A percentile compares a stretch with the other conserved stretches of the same genome.
These are phyloP conservation scores for Trachelipus rathkii DNA, from an alignment of 1,140 invertebrate genomes.

Conservation along the genomic window DNA sequence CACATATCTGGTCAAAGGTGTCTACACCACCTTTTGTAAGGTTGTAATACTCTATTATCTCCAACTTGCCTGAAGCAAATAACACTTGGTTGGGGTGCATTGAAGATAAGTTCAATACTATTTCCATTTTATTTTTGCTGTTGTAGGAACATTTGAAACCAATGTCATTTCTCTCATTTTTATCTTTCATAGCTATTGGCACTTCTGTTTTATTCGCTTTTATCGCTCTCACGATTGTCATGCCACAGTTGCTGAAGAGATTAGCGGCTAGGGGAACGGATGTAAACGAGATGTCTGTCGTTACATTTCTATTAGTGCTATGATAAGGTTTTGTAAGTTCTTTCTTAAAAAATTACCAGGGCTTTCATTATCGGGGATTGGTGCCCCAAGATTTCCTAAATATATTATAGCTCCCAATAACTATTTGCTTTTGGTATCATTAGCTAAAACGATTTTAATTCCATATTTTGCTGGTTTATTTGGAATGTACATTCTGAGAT, in stretches of 20 bases:
- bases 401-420: not conserved
- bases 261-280: slow-evolving; percentile 9
- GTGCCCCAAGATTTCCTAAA: not conserved
- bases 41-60: slow-evolving; percentile 46
- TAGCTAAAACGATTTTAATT: slow-evolving; percentile 7
- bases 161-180: slow-evolving; percentile 29
- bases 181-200: slow-evolving; percentile 18
- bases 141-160: slow-evolving; percentile 42
- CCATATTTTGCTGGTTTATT: slow-evolving; percentile 19
- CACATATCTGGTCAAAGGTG: slow-evolving; percentile 41
- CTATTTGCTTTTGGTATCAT: slow-evolving; percentile 14
- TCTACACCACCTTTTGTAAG: slow-evolving; percentile 45
- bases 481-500: slow-evolving; percentile 19
- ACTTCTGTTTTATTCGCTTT: slow-evolving; percentile 25
- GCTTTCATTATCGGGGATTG: not conserved
- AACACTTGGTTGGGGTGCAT: slow-evolving; percentile 38
- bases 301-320: slow-evolving; percentile 5
- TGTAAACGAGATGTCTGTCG: slow-evolving; percentile 23
- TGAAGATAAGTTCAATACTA: slow-evolving; percentile 37
- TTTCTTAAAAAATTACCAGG: slow-evolving; percentile 8
- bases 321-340: slow-evolving; percentile 14
- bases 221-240: slow-evolving; percentile 12
- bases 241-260: slow-evolving; percentile 9
- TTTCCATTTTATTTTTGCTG: slow-evolving; percentile 29
- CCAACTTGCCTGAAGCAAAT: slow-evolving; percentile 32